Percentiles rank a stretch among this genome's conserved stretches.
These are phyloP conservation scores for Drosophila acutilabella DNA, from an alignment of 2,888 invertebrate species.

Conservation along the genomic window DNA sequence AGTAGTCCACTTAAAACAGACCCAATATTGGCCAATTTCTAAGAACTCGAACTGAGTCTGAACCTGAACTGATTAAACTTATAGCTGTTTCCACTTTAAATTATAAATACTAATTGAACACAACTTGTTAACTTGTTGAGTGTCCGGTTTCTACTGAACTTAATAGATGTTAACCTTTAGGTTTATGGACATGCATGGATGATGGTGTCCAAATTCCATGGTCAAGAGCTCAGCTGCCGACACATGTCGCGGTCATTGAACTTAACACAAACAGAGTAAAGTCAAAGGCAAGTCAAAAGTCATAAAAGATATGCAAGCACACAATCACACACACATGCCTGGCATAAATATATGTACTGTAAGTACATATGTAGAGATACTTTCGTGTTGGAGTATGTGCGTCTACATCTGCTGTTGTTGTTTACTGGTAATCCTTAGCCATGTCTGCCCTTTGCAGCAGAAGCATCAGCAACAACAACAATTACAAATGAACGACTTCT, in stretches of 20 bases:
- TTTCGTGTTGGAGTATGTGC: constrained; percentile 58
- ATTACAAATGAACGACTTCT: constrained; percentile 84
- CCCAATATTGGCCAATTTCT: constrained; percentile 15
- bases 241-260: constrained; percentile 65
- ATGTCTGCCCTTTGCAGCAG: constrained; percentile 59
- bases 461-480: constrained; percentile 70
- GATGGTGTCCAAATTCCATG: too few species aligned
- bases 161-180: constrained; percentile 24
- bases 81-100: neutral
- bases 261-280: constrained; percentile 47
- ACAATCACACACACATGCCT: constrained; percentile 37
- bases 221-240: constrained; percentile 38
- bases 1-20: constrained; percentile 49
- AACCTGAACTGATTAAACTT: neutral
- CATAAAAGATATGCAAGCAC: constrained; percentile 77
- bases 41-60: neutral
- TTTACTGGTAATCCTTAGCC: constrained; percentile 64
- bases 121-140: neutral
- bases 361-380: constrained; percentile 1
- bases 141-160: neutral
- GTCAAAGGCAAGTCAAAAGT: constrained; percentile 77
- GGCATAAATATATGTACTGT: constrained; percentile 41
- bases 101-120: constrained; percentile 17
- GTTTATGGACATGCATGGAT: constrained; percentile 19
- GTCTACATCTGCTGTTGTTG: constrained; percentile 45